phyloP scores from a whole-genome alignment of 2,888 invertebrate species.

The Stenichneumon culpator region DNA sequence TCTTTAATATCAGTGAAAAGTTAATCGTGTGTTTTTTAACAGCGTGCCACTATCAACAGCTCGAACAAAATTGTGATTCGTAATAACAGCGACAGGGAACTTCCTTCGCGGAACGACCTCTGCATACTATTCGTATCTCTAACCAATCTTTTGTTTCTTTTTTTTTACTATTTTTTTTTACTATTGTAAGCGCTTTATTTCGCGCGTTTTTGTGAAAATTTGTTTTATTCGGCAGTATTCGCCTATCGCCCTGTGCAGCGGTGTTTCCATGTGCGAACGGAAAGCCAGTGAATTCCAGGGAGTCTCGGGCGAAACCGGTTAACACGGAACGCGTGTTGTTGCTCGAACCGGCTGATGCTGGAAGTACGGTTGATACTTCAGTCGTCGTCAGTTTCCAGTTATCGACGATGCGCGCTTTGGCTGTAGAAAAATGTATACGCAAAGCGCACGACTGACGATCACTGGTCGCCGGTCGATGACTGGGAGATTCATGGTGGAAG shows the following conservation, averaged over 20 bases:
- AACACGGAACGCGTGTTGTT: conserved; percentile 1
- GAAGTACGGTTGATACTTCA: not conserved
- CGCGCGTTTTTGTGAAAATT: not conserved
- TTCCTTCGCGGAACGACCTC: not conserved
- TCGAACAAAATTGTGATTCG: not conserved
- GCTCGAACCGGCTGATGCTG: conserved; percentile 43
- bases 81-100: not conserved
- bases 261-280: not conserved
- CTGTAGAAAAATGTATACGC: no score
- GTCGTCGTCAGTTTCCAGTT: no score
- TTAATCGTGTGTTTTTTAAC: not conserved
- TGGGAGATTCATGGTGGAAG: not conserved
- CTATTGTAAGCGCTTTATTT: not conserved
- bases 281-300: conserved; percentile 38
- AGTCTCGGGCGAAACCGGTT: conserved; percentile 50
- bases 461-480: no score
- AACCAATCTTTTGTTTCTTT: not conserved
- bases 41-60: not conserved
- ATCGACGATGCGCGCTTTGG: no score
- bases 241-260: not conserved
- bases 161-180: not conserved
- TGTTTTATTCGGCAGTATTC: no score
- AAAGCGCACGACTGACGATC: no score
- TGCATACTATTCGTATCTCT: not conserved
- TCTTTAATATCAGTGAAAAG: not conserved